Evolutionary conservation across 1,140 invertebrate species (phyloP).

Genomic region (Carcinoscorpius rotundicauda): DNA sequence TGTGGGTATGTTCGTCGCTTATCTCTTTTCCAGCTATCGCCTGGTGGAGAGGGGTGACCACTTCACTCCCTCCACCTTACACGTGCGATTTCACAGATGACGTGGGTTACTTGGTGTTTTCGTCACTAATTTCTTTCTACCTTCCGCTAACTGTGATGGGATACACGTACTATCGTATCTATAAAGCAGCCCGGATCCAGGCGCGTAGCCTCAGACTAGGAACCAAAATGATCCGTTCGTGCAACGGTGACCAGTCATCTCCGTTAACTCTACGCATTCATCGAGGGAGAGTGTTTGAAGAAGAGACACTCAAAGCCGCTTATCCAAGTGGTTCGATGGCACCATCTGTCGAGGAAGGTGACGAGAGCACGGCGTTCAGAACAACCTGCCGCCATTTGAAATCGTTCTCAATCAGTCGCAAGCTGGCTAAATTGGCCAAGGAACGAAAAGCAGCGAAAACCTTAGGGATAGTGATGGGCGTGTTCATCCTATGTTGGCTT

Average conservation of each 20-base stretch:
- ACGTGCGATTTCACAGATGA: constrained; percentile 85
- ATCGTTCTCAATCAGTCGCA: constrained; percentile 66
- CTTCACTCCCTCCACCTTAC: constrained; percentile 20
- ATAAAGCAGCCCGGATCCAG: constrained; percentile 84
- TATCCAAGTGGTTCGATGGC: neutral
- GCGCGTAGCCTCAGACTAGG: constrained; percentile 65
- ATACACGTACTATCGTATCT: constrained; percentile 90
- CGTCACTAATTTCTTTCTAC: constrained; percentile 95
- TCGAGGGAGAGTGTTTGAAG: constrained; percentile 56
- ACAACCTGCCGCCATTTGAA: constrained; percentile 12
- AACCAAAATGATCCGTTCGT: constrained; percentile 44
- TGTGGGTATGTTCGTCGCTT: constrained; percentile 84
- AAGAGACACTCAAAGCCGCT: constrained; percentile 12
- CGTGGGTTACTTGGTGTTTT: constrained; percentile 80
- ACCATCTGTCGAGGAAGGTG: neutral
- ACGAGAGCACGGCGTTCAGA: constrained; percentile 8
- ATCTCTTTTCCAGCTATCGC: constrained; percentile 94
- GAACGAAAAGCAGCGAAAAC: constrained; percentile 46
- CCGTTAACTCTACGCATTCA: constrained; percentile 64
- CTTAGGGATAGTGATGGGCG: constrained; percentile 38
- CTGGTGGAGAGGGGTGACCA: constrained; percentile 70
- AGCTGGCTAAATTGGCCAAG: constrained; percentile 62
- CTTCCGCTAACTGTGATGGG: constrained; percentile 95
- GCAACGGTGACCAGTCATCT: constrained; percentile 11
- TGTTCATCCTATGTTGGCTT: constrained; percentile 20